A percentile compares a stretch with the other conserved stretches of the same genome.
phyloP scores from a whole-genome alignment of 2,888 invertebrate genomes.

The Mechanitis messenoides region DNA sequence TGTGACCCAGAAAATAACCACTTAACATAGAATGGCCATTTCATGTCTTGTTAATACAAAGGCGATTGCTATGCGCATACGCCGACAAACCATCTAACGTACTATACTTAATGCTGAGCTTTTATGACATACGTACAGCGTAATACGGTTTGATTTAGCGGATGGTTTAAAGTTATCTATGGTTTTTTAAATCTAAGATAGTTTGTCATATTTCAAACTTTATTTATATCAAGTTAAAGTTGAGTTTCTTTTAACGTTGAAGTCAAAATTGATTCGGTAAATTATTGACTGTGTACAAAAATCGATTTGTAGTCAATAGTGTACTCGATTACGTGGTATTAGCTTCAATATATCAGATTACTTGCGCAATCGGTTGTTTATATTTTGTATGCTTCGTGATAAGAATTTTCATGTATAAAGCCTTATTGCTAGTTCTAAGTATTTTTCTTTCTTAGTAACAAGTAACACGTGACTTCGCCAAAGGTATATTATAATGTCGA shows the following conservation, averaged over 20 bases:
- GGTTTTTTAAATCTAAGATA: slow-evolving; percentile 7
- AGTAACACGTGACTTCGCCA: too few relatives aligned
- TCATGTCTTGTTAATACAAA: slow-evolving; percentile 52
- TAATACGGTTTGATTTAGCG: neutral
- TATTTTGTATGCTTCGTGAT: slow-evolving; percentile 14
- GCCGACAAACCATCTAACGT: slow-evolving; percentile 11
- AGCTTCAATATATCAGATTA: slow-evolving; percentile 15
- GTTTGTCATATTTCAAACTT: too few relatives aligned
- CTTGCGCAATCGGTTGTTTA: slow-evolving; percentile 15
- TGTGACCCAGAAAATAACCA: slow-evolving; percentile 48
- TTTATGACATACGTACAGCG: neutral
- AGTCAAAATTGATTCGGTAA: slow-evolving; percentile 7
- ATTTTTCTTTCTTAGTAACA: too few relatives aligned
- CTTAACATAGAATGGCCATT: slow-evolving; percentile 63
- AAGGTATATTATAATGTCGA: too few relatives aligned
- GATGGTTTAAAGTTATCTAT: neutral
- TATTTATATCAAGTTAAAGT: neutral
- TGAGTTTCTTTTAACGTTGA: neutral
- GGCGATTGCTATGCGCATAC: slow-evolving; percentile 33
- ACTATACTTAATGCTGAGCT: neutral
- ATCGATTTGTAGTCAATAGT: slow-evolving; percentile 25
- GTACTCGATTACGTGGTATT: slow-evolving; percentile 23
- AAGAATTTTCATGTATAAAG: neutral
- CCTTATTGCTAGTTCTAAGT: too few relatives aligned
- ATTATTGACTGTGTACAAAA: slow-evolving; percentile 8